phyloP scores from a whole-genome alignment of 2,888 invertebrate species.

The Sipha maydis region DNA sequence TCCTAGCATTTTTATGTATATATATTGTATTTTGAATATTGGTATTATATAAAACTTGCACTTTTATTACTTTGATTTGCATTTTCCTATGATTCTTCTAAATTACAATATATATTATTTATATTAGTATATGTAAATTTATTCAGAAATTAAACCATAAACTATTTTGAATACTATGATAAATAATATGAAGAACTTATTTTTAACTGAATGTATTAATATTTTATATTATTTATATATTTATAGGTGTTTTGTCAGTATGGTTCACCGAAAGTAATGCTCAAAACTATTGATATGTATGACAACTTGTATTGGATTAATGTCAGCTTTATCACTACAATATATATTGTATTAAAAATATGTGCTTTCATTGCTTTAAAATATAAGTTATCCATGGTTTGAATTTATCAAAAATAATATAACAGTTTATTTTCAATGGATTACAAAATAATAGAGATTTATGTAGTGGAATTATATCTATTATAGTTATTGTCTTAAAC shows the following conservation, averaged over 20 bases:
- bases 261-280: conserved; percentile 55
- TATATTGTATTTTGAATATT: neutral
- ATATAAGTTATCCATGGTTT: conserved; percentile 39
- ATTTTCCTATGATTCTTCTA: neutral
- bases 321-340: conserved; percentile 40
- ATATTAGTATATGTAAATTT: too few relatives aligned
- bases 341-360: conserved; percentile 52
- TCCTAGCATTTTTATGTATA: neutral
- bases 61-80: neutral
- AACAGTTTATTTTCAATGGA: neutral
- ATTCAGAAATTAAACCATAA: neutral
- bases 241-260: conserved; percentile 45
- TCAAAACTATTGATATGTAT: conserved; percentile 46
- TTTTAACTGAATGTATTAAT: neutral
- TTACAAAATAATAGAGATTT: neutral
- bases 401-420: neutral
- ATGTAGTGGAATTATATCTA: neutral
- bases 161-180: neutral
- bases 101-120: neutral
- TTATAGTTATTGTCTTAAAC: too few relatives aligned
- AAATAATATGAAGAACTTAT: neutral
- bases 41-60: neutral
- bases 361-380: conserved; percentile 45
- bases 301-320: conserved; percentile 51
- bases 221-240: neutral